phyloP scores from a whole-genome alignment of 2,113 vertebrate species.

The Nyctibius bracteatus region DNA sequence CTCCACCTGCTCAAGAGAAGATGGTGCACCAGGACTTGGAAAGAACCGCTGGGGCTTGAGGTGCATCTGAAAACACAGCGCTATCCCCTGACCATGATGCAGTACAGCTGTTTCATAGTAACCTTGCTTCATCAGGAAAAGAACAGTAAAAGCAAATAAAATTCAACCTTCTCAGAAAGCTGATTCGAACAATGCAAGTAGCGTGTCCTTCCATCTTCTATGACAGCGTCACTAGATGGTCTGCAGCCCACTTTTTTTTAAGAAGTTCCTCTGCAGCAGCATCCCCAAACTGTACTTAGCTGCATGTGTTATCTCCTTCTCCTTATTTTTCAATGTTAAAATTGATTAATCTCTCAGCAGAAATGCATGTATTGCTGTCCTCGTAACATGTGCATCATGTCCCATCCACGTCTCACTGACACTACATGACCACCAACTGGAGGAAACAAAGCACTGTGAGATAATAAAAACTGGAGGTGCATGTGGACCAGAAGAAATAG shows the following conservation, averaged over 20 bases:
- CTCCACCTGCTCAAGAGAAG: not conserved
- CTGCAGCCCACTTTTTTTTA: not conserved
- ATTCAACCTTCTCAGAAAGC: not conserved
- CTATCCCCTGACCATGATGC: not conserved
- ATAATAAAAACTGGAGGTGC: not conserved
- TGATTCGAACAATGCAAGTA: rapidly evolving
- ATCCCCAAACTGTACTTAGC: not conserved
- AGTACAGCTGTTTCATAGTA: not conserved
- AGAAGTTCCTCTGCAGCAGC: not conserved
- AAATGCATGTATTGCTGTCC: not conserved
- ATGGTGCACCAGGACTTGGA: rapidly evolving
- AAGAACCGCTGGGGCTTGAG: not conserved
- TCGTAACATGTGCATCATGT: rapidly evolving
- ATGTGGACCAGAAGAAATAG: not conserved
- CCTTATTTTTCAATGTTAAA: not conserved
- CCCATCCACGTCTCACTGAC: rapidly evolving
- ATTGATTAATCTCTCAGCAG: not conserved
- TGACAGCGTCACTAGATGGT: not conserved
- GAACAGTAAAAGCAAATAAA: not conserved
- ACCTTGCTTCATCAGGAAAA: not conserved
- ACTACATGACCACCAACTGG: rapidly evolving
- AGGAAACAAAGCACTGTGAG: not conserved
- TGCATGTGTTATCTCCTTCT: not conserved
- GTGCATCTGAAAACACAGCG: not conserved
- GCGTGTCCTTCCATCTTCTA: not conserved